Evolutionary conservation across 2,797 vertebrate genomes (phyloP), one percentile per base, ranked within the genome.

Genomic region (Lepus townsendii): DNA sequence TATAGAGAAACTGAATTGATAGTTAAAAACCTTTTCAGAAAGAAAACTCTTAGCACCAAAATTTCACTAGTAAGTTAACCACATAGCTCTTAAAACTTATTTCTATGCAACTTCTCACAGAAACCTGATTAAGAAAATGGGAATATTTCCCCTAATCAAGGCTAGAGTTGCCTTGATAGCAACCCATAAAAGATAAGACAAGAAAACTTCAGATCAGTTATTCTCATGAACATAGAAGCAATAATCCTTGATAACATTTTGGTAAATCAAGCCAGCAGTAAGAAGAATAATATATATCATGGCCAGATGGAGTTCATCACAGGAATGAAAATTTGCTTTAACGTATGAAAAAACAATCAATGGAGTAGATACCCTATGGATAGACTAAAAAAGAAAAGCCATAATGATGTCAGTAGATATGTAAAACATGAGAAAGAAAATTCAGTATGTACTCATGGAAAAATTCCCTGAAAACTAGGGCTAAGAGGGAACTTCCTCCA

Each of bases 221-320:
- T 83, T 12, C 83, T 72, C 17, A 65, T 73, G 22, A 19, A 42
- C 2, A 76, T 1, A 47, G 63, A 77, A 83, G 7, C 42, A 65
- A 78, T 78, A 32, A 88, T 71, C 27, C 54, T 90, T 78, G 65
- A 78, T n/a, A 78, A 72, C 52, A 78, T 54, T 78, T 71, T 62
- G n/a, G 54, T 66, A 35, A 63, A 50, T 83, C 35, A 32, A 47
- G 24, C 54, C 57, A 78, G 27, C 11, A 69, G 52, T 76, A 77
- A 63, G 75, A 88, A 92, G 5, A 9, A 30, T 65, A 47, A 47
- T 47, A 84, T 26, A 66, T 7, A 47, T 65, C 2, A 50, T 66
- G 66, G 78, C 5, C 26, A 95, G 26, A 12, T 50, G 66, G 7
- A 71, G 30, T 78, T 78, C 60, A 60, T 82, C 68, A 91, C 4